Percentiles rank a stretch among this genome's conserved stretches.
These are phyloP conservation scores for Drosophila watanabei DNA, from an alignment of 1,140 invertebrate species.

Conservation along the genomic window DNA sequence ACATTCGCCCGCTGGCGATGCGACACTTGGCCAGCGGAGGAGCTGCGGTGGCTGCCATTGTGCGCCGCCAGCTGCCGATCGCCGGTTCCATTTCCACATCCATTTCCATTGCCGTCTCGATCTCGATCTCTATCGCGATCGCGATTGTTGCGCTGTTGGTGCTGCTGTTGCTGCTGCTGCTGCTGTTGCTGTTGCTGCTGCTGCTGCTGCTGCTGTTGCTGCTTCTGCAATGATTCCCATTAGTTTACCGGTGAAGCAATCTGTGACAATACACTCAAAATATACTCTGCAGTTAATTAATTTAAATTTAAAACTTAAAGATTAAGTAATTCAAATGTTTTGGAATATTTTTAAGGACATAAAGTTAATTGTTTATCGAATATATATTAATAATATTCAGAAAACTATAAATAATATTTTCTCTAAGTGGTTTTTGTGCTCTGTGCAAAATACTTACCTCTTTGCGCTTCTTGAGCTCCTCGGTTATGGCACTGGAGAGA, in stretches of 20 bases:
- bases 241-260: conserved; percentile 28
- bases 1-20: conserved; percentile 52
- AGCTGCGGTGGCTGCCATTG: conserved; percentile 50
- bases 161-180: conserved; percentile 52
- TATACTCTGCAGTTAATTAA: not conserved
- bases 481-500: conserved; percentile 87
- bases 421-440: not conserved
- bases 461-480: conserved; percentile 87
- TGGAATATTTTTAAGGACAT: not conserved
- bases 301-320: not conserved
- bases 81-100: conserved; percentile 15
- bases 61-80: conserved; percentile 35
- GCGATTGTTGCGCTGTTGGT: conserved; percentile 50
- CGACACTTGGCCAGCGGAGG: conserved; percentile 56
- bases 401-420: not conserved
- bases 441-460: conserved; percentile 87
- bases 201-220: conserved; percentile 12
- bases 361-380: no score
- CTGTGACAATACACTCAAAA: conserved; percentile 1
- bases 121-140: conserved; percentile 37
- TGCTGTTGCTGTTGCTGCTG: conserved; percentile 40
- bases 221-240: conserved; percentile 51
- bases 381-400: not conserved
- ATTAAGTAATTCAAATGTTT: not conserved
- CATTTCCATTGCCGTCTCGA: conserved; percentile 27